phyloP scores from a whole-genome alignment of 2,113 vertebrate genomes.

The Scolopax mira region DNA sequence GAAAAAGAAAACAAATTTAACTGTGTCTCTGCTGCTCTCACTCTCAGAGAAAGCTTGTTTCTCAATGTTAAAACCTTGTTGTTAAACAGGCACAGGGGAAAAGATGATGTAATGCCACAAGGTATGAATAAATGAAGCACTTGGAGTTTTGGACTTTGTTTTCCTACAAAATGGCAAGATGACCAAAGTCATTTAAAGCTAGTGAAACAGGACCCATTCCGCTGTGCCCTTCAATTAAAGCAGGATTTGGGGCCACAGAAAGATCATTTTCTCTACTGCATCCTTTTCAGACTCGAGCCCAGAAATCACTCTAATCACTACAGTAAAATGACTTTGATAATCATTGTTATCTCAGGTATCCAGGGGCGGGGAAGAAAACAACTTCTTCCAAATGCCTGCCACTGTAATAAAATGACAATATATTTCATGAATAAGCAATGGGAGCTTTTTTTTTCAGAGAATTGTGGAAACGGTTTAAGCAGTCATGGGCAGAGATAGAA shows the following conservation, averaged over 20 bases:
- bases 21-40: not conserved
- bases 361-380: not conserved
- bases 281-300: not conserved
- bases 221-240: not conserved
- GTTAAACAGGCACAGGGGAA: not conserved
- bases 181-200: not conserved
- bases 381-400: not conserved
- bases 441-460: not conserved
- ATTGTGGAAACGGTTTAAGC: not conserved
- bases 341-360: not conserved
- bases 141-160: not conserved
- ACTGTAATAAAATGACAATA: not conserved
- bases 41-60: not conserved
- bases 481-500: not conserved
- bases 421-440: not conserved
- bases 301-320: not conserved
- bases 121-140: not conserved
- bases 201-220: not conserved
- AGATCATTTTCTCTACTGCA: not conserved
- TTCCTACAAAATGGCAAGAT: not conserved
- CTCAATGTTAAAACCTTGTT: not conserved
- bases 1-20: not conserved
- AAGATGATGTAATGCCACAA: not conserved
- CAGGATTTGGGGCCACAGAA: not conserved
- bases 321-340: not conserved